phyloP scores from a whole-genome alignment of 2,113 vertebrate genomes.

The Raja brachyura region DNA sequence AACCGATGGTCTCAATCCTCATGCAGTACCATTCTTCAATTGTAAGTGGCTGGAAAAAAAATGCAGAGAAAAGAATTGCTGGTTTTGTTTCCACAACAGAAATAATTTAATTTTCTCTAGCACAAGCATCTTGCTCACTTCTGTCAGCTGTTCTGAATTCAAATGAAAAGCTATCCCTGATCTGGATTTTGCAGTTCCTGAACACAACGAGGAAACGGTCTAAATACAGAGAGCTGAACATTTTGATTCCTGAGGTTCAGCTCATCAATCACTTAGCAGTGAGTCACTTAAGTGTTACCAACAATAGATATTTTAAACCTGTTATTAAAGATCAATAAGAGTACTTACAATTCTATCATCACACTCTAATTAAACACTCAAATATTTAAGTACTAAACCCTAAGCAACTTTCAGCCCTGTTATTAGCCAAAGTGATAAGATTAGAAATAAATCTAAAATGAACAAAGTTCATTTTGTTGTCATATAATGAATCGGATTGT shows the following conservation, averaged over 20 bases:
- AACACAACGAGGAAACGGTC: not conserved
- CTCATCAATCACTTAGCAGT: not conserved
- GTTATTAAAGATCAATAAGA: constrained; percentile 21
- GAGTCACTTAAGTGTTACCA: not conserved
- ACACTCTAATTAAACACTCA: not conserved
- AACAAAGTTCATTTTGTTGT: not conserved
- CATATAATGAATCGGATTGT: not conserved
- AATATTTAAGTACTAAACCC: constrained; percentile 22
- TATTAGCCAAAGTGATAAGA: not conserved
- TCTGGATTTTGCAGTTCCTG: not conserved
- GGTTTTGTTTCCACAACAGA: not conserved
- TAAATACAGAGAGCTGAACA: not conserved
- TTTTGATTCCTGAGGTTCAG: not conserved
- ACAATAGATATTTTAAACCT: constrained; percentile 11
- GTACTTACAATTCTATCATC: not conserved
- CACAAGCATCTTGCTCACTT: not conserved
- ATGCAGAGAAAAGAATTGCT: not conserved
- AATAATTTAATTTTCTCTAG: not conserved
- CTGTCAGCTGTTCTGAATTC: not conserved
- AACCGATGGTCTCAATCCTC: no score
- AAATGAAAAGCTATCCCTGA: not conserved
- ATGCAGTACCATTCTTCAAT: not conserved
- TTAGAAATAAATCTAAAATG: not conserved
- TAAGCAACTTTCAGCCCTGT: not conserved
- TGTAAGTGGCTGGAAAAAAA: not conserved